Conservation (phyloP, 2,888 invertebrate species). For the Morpho helenor region DNA sequence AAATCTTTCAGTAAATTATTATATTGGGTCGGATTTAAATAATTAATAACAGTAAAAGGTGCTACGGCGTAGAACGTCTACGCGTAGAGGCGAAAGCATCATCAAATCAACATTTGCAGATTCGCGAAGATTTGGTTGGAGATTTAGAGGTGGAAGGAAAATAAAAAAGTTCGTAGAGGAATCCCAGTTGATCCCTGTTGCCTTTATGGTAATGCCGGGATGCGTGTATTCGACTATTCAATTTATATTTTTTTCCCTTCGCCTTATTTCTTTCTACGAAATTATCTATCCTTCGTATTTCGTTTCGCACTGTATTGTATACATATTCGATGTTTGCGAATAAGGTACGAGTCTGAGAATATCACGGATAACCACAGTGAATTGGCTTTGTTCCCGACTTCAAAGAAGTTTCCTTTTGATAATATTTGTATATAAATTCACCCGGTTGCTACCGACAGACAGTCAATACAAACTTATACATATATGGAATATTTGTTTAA, state of each 20-base stretch:
- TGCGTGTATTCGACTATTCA: constrained; percentile 79
- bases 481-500: not conserved
- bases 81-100: constrained; percentile 38
- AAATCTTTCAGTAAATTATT: constrained; percentile 2
- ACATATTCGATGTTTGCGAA: constrained; percentile 75
- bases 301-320: constrained; percentile 79
- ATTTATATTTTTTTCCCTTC: constrained; percentile 77
- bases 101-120: constrained; percentile 81
- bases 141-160: constrained; percentile 79
- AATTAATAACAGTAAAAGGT: constrained; percentile 10
- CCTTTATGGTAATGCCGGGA: constrained; percentile 78
- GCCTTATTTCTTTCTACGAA: constrained; percentile 75
- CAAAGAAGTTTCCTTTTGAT: constrained; percentile 71
- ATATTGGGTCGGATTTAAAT: constrained; percentile 3
- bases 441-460: constrained; percentile 37
- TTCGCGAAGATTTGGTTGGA: constrained; percentile 76
- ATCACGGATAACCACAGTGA: constrained; percentile 74
- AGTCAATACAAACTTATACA: constrained; percentile 37
- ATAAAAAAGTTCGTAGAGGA: constrained; percentile 79
- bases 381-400: constrained; percentile 76
- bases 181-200: constrained; percentile 77
- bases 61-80: constrained; percentile 22
- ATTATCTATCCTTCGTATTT: constrained; percentile 79
- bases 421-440: constrained; percentile 70
- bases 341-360: constrained; percentile 75